A percentile compares a stretch with the other conserved stretches of the same genome.
Evolutionary conservation across 2,113 vertebrate genomes (phyloP).

Genomic region (Oriolus oriolus): DNA sequence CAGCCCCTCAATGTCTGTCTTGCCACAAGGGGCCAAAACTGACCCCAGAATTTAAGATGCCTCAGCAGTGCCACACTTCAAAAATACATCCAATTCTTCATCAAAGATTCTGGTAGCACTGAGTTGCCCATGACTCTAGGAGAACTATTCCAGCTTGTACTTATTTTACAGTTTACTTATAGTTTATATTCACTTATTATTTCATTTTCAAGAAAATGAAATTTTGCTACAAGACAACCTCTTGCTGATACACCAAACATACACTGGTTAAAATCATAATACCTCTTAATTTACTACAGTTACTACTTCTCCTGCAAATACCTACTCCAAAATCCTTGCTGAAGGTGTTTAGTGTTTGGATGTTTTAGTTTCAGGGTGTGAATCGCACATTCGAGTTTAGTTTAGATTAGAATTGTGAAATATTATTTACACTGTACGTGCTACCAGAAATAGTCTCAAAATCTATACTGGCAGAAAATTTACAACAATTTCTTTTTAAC

Average conservation of each 20-base stretch:
- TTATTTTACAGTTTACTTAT: neutral
- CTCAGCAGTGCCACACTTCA: neutral
- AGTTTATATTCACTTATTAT: neutral
- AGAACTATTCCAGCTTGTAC: neutral
- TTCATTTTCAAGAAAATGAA: neutral
- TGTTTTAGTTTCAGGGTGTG: neutral
- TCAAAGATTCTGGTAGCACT: neutral
- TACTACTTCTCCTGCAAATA: neutral
- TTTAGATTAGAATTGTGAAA: neutral
- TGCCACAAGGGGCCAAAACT: fast-evolving
- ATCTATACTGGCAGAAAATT: neutral
- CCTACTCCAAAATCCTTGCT: neutral
- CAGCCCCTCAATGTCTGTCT: neutral
- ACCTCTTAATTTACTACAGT: neutral
- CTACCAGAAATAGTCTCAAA: neutral
- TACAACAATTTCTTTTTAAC: neutral
- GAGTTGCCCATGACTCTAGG: neutral
- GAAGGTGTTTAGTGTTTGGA: neutral
- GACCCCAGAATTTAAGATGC: neutral
- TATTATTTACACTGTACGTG: neutral
- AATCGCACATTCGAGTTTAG: neutral
- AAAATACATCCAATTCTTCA: neutral
- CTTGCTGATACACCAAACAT: neutral
- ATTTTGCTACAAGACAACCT: neutral
- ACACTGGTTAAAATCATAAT: neutral